Evolutionary conservation across 92 coral and sea anemone genomes (phyloP).

Genomic region (Metridium senile): DNA sequence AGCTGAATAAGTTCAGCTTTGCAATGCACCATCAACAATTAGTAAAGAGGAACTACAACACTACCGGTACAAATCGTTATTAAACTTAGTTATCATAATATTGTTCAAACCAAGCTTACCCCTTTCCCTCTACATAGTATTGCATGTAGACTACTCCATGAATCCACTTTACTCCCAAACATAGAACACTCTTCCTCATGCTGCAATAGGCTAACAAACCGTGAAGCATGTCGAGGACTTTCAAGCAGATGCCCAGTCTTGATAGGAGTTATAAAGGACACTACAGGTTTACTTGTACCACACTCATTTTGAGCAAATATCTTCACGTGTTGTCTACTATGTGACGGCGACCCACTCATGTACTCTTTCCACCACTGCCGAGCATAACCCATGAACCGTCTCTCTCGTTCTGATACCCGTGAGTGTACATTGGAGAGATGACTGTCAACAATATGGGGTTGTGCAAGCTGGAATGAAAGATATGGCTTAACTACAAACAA

Average conservation of each 20-base stretch:
- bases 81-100: too few relatives aligned
- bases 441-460: conserved; percentile 18
- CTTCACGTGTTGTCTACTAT: conserved; percentile 43
- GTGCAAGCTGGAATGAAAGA: conserved; percentile 22
- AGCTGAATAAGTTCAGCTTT: too few relatives aligned
- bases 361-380: conserved; percentile 52
- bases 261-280: conserved; percentile 33
- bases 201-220: conserved; percentile 40
- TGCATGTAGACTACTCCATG: conserved; percentile 41
- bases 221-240: conserved; percentile 41
- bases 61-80: too few relatives aligned
- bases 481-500: too few relatives aligned
- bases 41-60: too few relatives aligned
- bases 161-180: conserved; percentile 41
- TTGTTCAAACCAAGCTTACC: conserved; percentile 25
- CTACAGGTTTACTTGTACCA: conserved; percentile 42
- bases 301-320: conserved; percentile 51
- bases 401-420: conserved; percentile 37
- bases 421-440: conserved; percentile 19
- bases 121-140: conserved; percentile 47
- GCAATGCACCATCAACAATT: too few relatives aligned
- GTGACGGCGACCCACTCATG: conserved; percentile 23
- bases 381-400: conserved; percentile 47
- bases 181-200: conserved; percentile 46
- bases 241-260: conserved; percentile 31